phyloP scores from a whole-genome alignment of 2,888 invertebrate genomes.

The Cecidostiba fungosa region DNA sequence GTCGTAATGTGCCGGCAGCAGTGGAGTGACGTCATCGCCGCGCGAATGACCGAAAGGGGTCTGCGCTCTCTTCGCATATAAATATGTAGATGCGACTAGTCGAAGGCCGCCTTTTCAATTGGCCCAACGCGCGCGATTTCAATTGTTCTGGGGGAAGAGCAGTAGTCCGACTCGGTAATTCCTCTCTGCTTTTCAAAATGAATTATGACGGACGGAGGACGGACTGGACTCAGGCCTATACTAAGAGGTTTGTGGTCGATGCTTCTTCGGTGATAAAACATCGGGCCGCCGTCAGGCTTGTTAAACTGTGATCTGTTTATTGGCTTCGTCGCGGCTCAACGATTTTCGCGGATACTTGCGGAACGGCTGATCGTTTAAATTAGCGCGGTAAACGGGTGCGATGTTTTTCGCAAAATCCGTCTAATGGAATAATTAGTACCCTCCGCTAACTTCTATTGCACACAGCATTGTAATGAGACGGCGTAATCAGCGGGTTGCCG shows the following conservation, averaged over 20 bases:
- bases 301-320: no score
- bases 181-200: constrained; percentile 15
- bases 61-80: not conserved
- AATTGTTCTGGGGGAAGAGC: no score
- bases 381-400: no score
- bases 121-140: constrained; percentile 15
- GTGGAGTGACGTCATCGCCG: not conserved
- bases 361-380: no score
- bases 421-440: no score
- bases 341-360: not conserved
- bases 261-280: no score
- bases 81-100: not conserved
- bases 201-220: constrained; percentile 18
- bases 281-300: not conserved
- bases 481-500: no score
- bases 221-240: no score
- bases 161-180: not conserved
- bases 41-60: not conserved
- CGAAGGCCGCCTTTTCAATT: constrained; percentile 28
- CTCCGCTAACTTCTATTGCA: no score
- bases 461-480: no score
- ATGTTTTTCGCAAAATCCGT: no score
- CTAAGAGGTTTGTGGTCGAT: no score
- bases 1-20: not conserved
- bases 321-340: not conserved